A percentile compares a stretch with the other conserved stretches of the same genome.
Evolutionary conservation across 2,888 invertebrate genomes (phyloP).

Genomic region (Luperina testacea): DNA sequence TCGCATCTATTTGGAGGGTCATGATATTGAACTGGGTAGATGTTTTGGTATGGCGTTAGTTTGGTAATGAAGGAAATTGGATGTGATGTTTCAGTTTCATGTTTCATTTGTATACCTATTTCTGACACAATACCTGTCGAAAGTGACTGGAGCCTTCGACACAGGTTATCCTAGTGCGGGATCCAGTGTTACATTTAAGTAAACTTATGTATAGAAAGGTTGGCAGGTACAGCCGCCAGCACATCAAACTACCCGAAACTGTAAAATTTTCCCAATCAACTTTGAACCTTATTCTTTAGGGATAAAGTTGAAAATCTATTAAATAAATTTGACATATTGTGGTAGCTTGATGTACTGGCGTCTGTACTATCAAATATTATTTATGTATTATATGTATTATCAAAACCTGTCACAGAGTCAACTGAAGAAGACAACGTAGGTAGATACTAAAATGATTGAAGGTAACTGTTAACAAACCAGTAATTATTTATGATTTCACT

Average conservation of each 20-base stretch:
- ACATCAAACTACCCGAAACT: no score
- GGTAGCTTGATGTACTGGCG: no score
- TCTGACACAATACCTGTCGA: neutral
- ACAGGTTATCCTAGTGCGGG: neutral
- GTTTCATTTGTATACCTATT: neutral
- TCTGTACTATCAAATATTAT: neutral
- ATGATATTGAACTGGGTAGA: constrained; percentile 31
- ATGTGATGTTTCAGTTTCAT: neutral
- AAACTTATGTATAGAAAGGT: neutral
- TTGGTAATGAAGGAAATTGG: constrained; percentile 14
- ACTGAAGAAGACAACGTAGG: constrained; percentile 1
- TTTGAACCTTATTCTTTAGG: no score
- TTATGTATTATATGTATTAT: neutral
- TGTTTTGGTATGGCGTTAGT: constrained; percentile 11
- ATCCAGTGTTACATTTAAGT: neutral
- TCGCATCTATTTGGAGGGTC: constrained; percentile 43
- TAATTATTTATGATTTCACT: constrained; percentile 45
- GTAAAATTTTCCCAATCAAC: no score
- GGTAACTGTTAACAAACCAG: constrained; percentile 43
- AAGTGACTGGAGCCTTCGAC: neutral
- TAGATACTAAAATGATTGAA: constrained; percentile 31
- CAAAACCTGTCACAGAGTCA: constrained; percentile 1
- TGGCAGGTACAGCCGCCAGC: no score
- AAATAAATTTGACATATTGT: no score
- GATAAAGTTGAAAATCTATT: no score